Evolutionary conservation across 2,113 vertebrate species (phyloP).

Genomic region (Galemys pyrenaicus): DNA sequence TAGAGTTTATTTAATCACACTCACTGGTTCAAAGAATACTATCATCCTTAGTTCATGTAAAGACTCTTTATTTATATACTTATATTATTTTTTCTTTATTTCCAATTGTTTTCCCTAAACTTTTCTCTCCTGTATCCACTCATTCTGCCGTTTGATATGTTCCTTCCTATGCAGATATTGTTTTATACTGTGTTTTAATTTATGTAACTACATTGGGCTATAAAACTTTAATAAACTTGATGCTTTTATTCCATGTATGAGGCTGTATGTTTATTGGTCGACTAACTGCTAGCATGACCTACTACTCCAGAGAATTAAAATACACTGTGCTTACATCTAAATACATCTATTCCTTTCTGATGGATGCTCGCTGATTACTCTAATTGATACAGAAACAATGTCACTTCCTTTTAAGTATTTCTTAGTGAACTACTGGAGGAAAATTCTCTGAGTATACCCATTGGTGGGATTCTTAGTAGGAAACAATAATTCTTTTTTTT

Average conservation of each 20-base stretch:
- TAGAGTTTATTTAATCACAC: neutral
- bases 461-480: neutral
- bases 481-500: no score
- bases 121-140: neutral
- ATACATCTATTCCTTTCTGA: neutral
- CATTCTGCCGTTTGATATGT: neutral
- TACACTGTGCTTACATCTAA: neutral
- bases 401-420: neutral
- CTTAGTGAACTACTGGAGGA: neutral
- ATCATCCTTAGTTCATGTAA: neutral
- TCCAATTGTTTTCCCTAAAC: neutral
- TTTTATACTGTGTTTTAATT: conserved; percentile 8
- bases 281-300: neutral
- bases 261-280: neutral
- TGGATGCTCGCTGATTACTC: neutral
- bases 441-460: neutral
- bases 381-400: neutral
- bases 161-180: neutral
- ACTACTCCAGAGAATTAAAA: neutral
- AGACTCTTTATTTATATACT: neutral
- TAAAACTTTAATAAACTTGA: neutral
- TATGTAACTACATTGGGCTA: neutral
- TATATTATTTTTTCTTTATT: neutral
- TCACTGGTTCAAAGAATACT: neutral
- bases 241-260: neutral